A percentile compares a stretch with the other conserved stretches of the same genome.
Conservation (phyloP, 2,113 vertebrate genomes). For the Grammomys surdaster region DNA sequence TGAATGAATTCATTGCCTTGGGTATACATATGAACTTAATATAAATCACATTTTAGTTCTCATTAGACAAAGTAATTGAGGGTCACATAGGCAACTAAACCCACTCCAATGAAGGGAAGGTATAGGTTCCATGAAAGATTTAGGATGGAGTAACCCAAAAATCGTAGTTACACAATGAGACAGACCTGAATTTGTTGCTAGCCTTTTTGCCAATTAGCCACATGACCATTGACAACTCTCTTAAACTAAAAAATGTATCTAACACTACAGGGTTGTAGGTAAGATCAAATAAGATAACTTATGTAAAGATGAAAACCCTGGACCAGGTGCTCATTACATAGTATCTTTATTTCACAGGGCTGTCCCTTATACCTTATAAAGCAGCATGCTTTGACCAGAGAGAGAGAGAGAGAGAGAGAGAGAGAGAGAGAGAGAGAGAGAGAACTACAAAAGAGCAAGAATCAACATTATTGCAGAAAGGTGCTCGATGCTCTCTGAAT, state of each 20-base stretch:
- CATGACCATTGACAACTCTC: slow-evolving; percentile 50
- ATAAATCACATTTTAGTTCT: slow-evolving; percentile 58
- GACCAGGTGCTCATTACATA: neutral
- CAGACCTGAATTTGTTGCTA: slow-evolving; percentile 11
- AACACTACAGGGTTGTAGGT: neutral
- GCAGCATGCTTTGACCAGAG: slow-evolving; percentile 15
- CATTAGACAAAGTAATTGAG: slow-evolving; percentile 65
- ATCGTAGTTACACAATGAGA: slow-evolving; percentile 29
- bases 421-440: slow-evolving; percentile 45
- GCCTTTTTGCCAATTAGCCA: slow-evolving; percentile 50
- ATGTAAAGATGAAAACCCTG: slow-evolving; percentile 15
- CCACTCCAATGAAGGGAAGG: neutral
- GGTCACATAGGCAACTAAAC: slow-evolving; percentile 49
- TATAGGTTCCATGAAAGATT: slow-evolving; percentile 58
- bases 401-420: slow-evolving; percentile 39
- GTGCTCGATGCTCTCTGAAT: neutral
- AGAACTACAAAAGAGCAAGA: neutral
- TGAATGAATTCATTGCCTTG: slow-evolving; percentile 60
- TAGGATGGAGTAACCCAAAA: slow-evolving; percentile 29
- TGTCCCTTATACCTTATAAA: slow-evolving; percentile 23
- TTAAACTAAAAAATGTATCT: slow-evolving; percentile 40
- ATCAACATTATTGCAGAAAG: neutral
- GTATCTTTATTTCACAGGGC: neutral
- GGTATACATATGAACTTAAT: slow-evolving; percentile 54
- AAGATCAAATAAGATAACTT: slow-evolving; percentile 61